Conservation (phyloP, 2,888 invertebrate species). For the Leptura quadrifasciata region DNA sequence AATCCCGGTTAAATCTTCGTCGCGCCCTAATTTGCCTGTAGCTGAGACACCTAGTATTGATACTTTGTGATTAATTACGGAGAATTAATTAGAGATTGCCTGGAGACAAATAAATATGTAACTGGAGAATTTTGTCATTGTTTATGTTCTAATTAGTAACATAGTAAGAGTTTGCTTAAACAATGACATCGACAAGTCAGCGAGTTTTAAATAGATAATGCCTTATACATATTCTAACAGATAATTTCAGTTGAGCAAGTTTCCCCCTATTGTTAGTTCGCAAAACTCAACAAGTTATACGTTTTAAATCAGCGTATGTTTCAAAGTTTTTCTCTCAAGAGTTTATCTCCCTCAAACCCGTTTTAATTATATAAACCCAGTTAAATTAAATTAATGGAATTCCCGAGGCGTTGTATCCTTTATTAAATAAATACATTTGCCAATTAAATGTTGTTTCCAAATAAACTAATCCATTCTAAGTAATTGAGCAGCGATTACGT, state of each 20-base stretch:
- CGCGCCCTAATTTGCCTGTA: too few relatives aligned
- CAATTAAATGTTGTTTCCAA: not conserved
- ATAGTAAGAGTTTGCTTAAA: not conserved
- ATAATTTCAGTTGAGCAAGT: not conserved
- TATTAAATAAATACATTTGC: conserved; percentile 7
- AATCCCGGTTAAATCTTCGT: too few relatives aligned
- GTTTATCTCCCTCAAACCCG: not conserved
- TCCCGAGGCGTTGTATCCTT: not conserved
- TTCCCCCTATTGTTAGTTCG: not conserved
- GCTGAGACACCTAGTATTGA: too few relatives aligned
- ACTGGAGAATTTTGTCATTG: not conserved
- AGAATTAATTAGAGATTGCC: not conserved
- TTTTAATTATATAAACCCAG: conserved; percentile 7
- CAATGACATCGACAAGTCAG: not conserved
- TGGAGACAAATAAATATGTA: not conserved
- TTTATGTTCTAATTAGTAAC: not conserved
- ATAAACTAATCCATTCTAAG: not conserved
- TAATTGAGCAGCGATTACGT: not conserved
- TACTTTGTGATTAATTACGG: not conserved
- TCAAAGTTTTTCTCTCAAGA: not conserved
- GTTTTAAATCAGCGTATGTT: not conserved
- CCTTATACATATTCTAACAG: not conserved
- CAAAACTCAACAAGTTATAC: conserved; percentile 1
- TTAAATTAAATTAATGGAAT: conserved; percentile 1
- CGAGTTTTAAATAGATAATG: not conserved